Conservation (phyloP, 37 sponge, comb jelly and placozoan species). For the Aphrocallistes beatrix region DNA sequence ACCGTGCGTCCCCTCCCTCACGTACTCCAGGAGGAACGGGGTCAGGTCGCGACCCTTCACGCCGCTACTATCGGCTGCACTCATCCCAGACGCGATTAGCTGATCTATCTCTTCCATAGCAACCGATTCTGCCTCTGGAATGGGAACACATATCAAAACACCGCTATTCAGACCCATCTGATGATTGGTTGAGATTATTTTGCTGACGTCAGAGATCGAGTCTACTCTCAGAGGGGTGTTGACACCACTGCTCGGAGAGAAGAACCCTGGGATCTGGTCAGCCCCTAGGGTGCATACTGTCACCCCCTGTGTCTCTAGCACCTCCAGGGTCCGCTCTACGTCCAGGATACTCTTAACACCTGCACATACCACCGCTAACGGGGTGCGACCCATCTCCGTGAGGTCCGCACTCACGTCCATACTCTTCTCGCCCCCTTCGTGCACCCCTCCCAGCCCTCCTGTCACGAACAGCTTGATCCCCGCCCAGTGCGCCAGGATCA, state of each 20-base stretch:
- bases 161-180: conserved; percentile 45
- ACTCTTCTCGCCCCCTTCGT: conserved; percentile 63
- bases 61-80: conserved; percentile 35
- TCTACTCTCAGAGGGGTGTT: conserved; percentile 33
- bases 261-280: conserved; percentile 79
- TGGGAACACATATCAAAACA: conserved; percentile 75
- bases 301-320: conserved; percentile 80
- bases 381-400: conserved; percentile 76
- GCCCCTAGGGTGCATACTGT: conserved; percentile 59
- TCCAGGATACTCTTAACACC: conserved; percentile 94
- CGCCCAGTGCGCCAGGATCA: conserved; percentile 68
- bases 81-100: conserved; percentile 48
- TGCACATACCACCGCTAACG: conserved; percentile 93
- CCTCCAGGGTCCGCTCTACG: conserved; percentile 80
- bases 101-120: conserved; percentile 52
- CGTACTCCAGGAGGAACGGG: conserved; percentile 66
- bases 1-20: conserved; percentile 65
- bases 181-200: conserved; percentile 36
- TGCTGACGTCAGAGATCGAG: conserved; percentile 32
- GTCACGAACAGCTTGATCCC: conserved; percentile 85
- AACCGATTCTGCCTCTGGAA: conserved; percentile 35
- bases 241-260: conserved; percentile 65
- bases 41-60: conserved; percentile 61
- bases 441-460: conserved; percentile 95
- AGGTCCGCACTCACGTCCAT: conserved; percentile 93